Evolutionary conservation across 2,888 invertebrate genomes (phyloP), one percentile per base, ranked within the genome.

Genomic region (Pandemis cinnamomeana): DNA sequence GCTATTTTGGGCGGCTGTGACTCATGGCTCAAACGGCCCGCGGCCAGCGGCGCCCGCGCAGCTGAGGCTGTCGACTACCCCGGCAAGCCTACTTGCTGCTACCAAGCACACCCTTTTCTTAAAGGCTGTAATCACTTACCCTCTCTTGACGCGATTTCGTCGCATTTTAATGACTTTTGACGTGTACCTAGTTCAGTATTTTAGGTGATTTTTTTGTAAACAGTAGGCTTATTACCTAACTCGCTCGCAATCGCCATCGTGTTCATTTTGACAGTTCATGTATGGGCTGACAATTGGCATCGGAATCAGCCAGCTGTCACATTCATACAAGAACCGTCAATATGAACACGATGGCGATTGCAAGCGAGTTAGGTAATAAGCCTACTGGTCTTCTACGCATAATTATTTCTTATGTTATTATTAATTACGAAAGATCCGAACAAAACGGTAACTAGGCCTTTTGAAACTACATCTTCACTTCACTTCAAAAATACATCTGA

Each of bases 1-100:
- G 87, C 84, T 94, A 94, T 94, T 94, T 92, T 88, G 84, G 91
- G 93, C 90, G 86, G 84, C 82, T 84, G 89, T 94, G 94, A 94
- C 87, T 94, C 94, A 94, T 84, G 83, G 86, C 89, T 89, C 87
- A 85, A 87, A 86, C 89, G 84, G 89, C 91, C 84, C 86, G 88
- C 80, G 81, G 79, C 55, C 75, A 67, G 67, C 88, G 89, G 90
- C 93, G 92, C 90, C 88, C 89, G 92, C 90, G 91, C 92, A 91
- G 86, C 87, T 79, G 83, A 89, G 89, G 87, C 89, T 90, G 83
- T 83, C 82, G 83, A 80, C 82, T 80, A 84, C 81, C 83, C 83
- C 78, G 76, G 75, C 78, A 82, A 87, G 87, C 89, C 89, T 88
- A 81, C 60, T 11, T 11, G 6, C 2, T 15, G 63, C 41, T 61